phyloP scores from a whole-genome alignment of 1,140 invertebrate species.

The Lysiphlebus fabarum region DNA sequence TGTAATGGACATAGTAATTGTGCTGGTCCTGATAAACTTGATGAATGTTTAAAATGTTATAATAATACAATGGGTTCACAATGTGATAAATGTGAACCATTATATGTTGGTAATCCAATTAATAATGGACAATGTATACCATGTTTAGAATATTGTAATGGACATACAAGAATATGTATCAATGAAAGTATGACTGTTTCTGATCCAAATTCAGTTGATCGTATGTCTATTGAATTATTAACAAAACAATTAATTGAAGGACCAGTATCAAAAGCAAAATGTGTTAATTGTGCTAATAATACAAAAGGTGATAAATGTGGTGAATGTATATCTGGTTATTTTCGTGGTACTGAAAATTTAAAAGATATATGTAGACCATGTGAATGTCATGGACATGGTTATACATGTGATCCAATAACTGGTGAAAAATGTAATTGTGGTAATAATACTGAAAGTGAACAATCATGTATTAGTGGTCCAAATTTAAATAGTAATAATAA shows the following conservation, averaged over 20 bases:
- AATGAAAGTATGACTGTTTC: slow-evolving; percentile 59
- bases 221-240: slow-evolving; percentile 57
- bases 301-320: slow-evolving; percentile 83
- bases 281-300: slow-evolving; percentile 81
- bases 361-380: slow-evolving; percentile 75
- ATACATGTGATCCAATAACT: slow-evolving; percentile 84
- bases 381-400: slow-evolving; percentile 92
- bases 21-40: slow-evolving; percentile 76
- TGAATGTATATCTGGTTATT: slow-evolving; percentile 79
- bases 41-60: slow-evolving; percentile 79
- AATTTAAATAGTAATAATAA: slow-evolving; percentile 63
- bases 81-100: slow-evolving; percentile 82
- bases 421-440: slow-evolving; percentile 91
- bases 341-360: slow-evolving; percentile 76
- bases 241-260: slow-evolving; percentile 64
- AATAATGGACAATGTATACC: slow-evolving; percentile 83
- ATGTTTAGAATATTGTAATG: slow-evolving; percentile 85
- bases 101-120: slow-evolving; percentile 87
- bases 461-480: slow-evolving; percentile 67
- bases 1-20: slow-evolving; percentile 95
- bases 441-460: slow-evolving; percentile 92
- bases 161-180: slow-evolving; percentile 81
- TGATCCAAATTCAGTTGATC: slow-evolving; percentile 55
- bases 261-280: slow-evolving; percentile 69
- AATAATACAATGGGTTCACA: slow-evolving; percentile 88